Base-by-base conservation (phyloP, 2,888 invertebrate genomes). In the Eutolmus rufibarbis region DNA sequence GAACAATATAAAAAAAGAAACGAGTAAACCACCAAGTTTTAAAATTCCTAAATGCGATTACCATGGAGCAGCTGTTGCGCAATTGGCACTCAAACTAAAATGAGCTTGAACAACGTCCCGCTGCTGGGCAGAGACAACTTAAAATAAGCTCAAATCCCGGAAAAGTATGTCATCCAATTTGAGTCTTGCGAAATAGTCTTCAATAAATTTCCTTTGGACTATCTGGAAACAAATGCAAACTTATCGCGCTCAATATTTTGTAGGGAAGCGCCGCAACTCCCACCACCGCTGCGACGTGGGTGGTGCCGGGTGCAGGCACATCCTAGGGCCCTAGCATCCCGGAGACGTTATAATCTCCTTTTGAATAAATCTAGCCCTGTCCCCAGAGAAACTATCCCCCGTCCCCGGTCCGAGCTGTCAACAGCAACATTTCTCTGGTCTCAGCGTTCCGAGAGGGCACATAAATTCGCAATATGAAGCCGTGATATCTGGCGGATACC, bases 381-480 rank as follows among this genome's bases (percentile, higher is more conserved):
- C 66, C 78, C 46, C 43, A 19, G 9, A 19, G 23, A 23, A 78
- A 78, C 78, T 78, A 46, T 77, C 5, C 78, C 43, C 78, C 19
- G n/a, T 7, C 5, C 56, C 56, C 19, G 19, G 23, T 2, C 66
- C 23, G 8, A 2, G 2, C 66, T 66, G 66, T 66, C 66, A 66
- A 19, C 66, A 43, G n/a, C 78, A 16, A 23, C n/a, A 78, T 43
- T 57, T 74, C 85, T 43, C 37, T 43, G 34, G 43, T 57, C 40
- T 85, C 74, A 66, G 85, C 85, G 43, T 37, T 43, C 23, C 40
- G 46, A 78, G 40, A 78, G 5, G 5, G 40, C 12, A 81, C 81
- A 81, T 81, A 81, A 81, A 81, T 81, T 81, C 51, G 31, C 51
- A 81, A 81, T 56, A 56, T 51, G 43, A 81, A 81, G 28, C 40